Percentiles rank a stretch among this genome's conserved stretches.
phyloP scores from a whole-genome alignment of 2,888 invertebrate genomes.

The Calameuta filiformis region DNA sequence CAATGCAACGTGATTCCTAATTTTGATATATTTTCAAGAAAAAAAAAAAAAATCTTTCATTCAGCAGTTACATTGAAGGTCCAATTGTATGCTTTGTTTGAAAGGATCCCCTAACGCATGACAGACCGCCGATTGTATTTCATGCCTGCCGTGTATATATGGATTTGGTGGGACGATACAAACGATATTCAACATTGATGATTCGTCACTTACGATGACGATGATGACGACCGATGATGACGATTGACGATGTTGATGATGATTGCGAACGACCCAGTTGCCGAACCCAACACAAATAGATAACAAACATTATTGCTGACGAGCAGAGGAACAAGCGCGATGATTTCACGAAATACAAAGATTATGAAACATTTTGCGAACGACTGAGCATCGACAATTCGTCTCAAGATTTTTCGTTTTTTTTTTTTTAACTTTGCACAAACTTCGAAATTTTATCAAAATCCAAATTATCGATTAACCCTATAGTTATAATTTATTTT shows the following conservation, averaged over 20 bases:
- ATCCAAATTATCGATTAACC: too few species aligned
- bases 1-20: background rate
- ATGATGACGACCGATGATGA: background rate
- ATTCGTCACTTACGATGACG: background rate
- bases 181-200: conserved; percentile 1
- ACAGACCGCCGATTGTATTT: background rate
- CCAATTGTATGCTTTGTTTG: background rate
- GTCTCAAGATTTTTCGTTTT: background rate
- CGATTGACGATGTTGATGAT: background rate
- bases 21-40: background rate
- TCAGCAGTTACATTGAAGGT: background rate
- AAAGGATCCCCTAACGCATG: background rate
- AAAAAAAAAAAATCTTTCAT: background rate
- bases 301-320: background rate
- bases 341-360: background rate
- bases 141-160: background rate
- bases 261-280: conserved; percentile 3
- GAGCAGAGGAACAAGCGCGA: background rate
- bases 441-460: background rate
- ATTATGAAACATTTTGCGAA: background rate
- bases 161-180: background rate
- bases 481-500: too few species aligned
- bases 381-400: background rate
- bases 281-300: conserved; percentile 2
- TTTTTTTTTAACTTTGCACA: background rate